Base-by-base conservation (phyloP, 2,113 vertebrate species). In the Origma solitaria region DNA sequence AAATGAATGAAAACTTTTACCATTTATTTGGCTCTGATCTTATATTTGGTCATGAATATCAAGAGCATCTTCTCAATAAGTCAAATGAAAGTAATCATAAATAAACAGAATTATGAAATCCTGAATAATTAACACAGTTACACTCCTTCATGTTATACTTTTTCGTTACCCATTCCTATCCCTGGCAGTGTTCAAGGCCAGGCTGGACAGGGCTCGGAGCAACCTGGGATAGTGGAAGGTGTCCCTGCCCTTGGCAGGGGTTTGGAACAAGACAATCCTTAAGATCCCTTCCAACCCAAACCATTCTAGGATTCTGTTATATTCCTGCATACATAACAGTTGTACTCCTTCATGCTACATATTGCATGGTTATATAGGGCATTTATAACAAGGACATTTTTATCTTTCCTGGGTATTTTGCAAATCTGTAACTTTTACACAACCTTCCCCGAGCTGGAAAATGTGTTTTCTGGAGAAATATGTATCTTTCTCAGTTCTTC, bases 31-130 rank as follows among this genome's bases (percentile, higher is more conserved):
- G 88, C 33, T 90, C 97, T 30, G 95, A 98, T 72, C 81, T 96
- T 70, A 51, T 87, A 64, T 81, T 98, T 78, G 93, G 90, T 81
- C 86, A 90, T 84, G 93, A 97, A 69, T 37, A 94, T 64, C 98
- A 98, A 37, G 97, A 98, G 65, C 90, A 70, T 89, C 94, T 94
- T 40, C 84, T 51, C 60, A 97, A 81, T n/a, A 94, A 97, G 53
- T 82, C 75, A 51, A 83, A 88, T 86, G 97, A 97, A 88, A 92
- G 58, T 78, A 86, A 97, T 96, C 82, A 94, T 97, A 93, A 97
- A 96, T 72, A 51, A 84, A 82, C 9, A 66, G 33, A 25, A 90
- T 68, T 62, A 76, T 18, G 9, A 35, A 38, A 54, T 76, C 66
- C 53, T 56, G n/a, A 60, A 61, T 37, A 28, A 4, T 56, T 64